Conservation (phyloP, 2,113 vertebrate genomes). For the Paramisgurnus dabryanus region DNA sequence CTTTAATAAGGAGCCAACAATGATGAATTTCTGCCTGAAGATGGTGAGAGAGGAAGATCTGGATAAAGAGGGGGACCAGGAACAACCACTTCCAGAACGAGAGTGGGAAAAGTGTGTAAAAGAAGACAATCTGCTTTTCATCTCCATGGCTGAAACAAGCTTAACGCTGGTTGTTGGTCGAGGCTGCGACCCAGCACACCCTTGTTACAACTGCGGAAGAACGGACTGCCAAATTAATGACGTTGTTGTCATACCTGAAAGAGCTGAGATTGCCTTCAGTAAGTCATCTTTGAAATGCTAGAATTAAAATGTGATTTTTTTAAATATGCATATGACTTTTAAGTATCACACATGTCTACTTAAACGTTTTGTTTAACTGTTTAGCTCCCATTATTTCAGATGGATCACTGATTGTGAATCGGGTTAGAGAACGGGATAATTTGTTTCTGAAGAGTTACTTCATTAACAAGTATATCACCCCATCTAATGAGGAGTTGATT, state of each 20-base stretch:
- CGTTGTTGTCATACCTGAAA: slow-evolving; percentile 61
- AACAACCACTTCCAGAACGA: background rate
- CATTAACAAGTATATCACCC: background rate
- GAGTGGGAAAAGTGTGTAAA: fast-evolving
- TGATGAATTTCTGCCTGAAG: slow-evolving; percentile 61
- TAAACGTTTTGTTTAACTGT: too few relatives aligned
- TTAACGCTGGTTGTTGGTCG: slow-evolving; percentile 66
- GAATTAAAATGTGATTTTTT: too few relatives aligned
- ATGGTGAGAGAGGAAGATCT: slow-evolving; percentile 59
- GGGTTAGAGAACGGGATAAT: background rate
- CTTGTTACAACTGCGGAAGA: slow-evolving; percentile 52
- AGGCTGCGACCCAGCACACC: slow-evolving; percentile 40
- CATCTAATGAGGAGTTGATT: background rate
- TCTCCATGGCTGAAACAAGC: slow-evolving; percentile 67
- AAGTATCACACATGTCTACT: too few relatives aligned
- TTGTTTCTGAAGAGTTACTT: slow-evolving; percentile 3
- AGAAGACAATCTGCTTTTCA: slow-evolving; percentile 57
- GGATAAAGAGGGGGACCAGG: background rate
- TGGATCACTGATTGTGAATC: background rate
- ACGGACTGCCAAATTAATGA: slow-evolving; percentile 60
- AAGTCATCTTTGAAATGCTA: slow-evolving; percentile 24
- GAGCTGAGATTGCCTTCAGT: slow-evolving; percentile 64
- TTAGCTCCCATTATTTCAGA: background rate
- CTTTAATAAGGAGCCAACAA: slow-evolving; percentile 52
- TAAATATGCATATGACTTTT: too few relatives aligned